Conservation (phyloP, 2,113 vertebrate species). For the Camelus dromedarius region DNA sequence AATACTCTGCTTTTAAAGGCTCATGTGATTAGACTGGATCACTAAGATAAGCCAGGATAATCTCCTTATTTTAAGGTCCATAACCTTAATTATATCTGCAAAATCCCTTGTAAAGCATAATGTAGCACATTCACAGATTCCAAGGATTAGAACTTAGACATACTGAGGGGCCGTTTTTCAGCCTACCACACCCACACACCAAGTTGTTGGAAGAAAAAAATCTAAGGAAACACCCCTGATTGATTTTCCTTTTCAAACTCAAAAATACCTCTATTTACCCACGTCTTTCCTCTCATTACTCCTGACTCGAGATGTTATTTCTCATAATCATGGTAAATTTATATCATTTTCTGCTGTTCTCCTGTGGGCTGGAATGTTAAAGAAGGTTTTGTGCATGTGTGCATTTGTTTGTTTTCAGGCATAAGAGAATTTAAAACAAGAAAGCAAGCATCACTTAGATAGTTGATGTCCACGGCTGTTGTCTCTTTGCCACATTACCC, state of each 20-base stretch:
- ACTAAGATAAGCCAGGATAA: not conserved
- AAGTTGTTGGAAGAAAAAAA: not conserved
- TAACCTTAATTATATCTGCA: not conserved
- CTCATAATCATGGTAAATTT: not conserved
- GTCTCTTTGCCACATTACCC: not conserved
- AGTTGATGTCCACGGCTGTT: not conserved
- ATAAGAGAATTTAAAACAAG: not conserved
- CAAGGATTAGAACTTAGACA: not conserved
- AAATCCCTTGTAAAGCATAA: not conserved
- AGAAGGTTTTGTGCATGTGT: not conserved
- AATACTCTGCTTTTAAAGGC: not conserved
- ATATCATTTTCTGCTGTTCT: not conserved
- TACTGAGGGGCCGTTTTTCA: not conserved
- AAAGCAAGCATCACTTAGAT: not conserved
- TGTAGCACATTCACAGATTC: not conserved
- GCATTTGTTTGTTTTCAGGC: not conserved
- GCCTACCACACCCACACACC: fast-evolving
- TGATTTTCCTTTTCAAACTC: not conserved
- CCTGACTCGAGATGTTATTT: not conserved
- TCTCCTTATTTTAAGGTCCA: not conserved
- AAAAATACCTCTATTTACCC: not conserved
- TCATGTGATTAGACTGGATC: not conserved
- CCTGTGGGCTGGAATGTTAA: not conserved
- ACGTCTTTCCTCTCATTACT: not conserved
- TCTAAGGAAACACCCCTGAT: not conserved